phyloP scores from a whole-genome alignment of 2,888 invertebrate genomes.

The Brenthis ino region DNA sequence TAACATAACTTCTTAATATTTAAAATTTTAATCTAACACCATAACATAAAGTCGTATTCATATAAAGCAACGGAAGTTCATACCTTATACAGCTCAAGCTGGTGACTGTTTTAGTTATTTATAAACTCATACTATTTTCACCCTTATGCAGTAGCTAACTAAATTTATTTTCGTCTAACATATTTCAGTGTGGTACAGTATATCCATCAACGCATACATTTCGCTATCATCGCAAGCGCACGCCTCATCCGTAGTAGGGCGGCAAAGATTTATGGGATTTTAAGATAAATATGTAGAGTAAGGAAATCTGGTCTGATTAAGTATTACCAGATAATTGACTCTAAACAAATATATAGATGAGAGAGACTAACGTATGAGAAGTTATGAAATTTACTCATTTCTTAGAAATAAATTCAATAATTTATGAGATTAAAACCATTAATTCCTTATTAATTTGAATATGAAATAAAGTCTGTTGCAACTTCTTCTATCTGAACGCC shows the following conservation, averaged over 20 bases:
- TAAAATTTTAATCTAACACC: background rate
- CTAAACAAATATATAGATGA: no score
- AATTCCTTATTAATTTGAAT: no score
- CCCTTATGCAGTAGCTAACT: background rate
- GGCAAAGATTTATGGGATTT: constrained; percentile 40
- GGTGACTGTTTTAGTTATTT: constrained; percentile 4
- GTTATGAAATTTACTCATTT: no score
- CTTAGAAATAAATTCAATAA: no score
- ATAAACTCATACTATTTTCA: background rate
- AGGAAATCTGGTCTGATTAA: constrained; percentile 19
- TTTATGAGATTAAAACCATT: no score
- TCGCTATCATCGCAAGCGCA: constrained; percentile 58
- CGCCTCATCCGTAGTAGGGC: constrained; percentile 45
- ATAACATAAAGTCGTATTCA: background rate
- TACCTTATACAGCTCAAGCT: constrained; percentile 6
- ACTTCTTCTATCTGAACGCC: no score
- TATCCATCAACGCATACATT: constrained; percentile 66
- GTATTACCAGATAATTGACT: background rate
- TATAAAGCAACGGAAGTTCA: constrained; percentile 8
- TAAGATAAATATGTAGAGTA: constrained; percentile 5
- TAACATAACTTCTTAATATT: no score
- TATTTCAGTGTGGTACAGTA: constrained; percentile 45
- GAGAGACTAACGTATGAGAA: no score
- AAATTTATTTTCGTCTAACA: constrained; percentile 1
- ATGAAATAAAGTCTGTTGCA: no score